phyloP scores from a whole-genome alignment of 2,113 vertebrate genomes.

The Rhadina sibilatrix region DNA sequence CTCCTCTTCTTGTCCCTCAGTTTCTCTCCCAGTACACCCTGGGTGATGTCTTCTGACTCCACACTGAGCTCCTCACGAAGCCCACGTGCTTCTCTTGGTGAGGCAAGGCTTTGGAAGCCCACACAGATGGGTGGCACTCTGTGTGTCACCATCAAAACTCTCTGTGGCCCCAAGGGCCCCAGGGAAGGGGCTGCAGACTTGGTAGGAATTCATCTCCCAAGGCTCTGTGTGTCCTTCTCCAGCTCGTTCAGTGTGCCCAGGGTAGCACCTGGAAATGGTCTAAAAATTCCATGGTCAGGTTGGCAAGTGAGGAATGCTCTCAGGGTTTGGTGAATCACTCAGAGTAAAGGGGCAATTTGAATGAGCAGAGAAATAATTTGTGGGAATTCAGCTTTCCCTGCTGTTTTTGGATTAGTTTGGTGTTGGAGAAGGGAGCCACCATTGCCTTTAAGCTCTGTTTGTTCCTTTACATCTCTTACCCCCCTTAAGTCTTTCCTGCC shows the following conservation, averaged over 20 bases:
- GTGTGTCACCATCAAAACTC: background rate
- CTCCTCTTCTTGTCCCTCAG: background rate
- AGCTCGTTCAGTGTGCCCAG: accelerated
- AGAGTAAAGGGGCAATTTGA: background rate
- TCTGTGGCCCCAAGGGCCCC: background rate
- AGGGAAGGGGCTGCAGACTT: too few relatives aligned
- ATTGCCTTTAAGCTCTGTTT: background rate
- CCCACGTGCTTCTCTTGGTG: background rate
- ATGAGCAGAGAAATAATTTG: background rate
- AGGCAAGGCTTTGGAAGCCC: background rate
- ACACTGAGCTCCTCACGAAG: background rate
- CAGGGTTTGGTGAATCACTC: accelerated
- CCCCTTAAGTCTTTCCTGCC: background rate
- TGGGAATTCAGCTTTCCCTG: background rate
- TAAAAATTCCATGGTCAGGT: background rate
- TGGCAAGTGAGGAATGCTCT: background rate
- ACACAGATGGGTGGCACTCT: background rate
- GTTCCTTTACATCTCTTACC: background rate
- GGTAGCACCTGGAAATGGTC: background rate
- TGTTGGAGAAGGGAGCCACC: background rate
- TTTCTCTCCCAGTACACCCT: background rate
- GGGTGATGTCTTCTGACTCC: background rate
- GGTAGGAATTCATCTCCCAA: background rate
- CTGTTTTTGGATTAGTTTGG: background rate
- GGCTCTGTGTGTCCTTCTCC: background rate